Evolutionary conservation across 2,113 vertebrate species (phyloP).

Genomic region (Damaliscus lunatus): DNA sequence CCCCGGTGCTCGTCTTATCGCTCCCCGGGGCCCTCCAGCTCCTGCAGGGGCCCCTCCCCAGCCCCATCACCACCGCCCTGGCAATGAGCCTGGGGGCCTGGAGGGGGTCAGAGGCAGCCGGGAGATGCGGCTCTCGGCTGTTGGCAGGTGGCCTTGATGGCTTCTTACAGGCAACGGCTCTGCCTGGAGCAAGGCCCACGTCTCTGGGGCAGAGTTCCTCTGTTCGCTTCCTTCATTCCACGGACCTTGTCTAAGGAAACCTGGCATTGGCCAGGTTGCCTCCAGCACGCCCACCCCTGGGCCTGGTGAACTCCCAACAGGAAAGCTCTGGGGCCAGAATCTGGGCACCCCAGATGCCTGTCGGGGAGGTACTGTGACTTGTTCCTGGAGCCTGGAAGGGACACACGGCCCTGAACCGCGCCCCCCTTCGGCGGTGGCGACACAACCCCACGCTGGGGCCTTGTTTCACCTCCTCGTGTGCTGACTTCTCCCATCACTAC

Average conservation of each 20-base stretch:
- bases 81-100: background rate
- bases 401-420: fast-evolving
- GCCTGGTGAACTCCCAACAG: background rate
- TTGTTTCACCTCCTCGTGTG: fast-evolving
- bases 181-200: background rate
- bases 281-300: fast-evolving
- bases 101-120: background rate
- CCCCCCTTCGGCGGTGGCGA: background rate
- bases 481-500: background rate
- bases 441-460: background rate
- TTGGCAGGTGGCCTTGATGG: background rate
- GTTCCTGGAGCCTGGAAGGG: background rate
- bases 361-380: background rate
- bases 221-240: too few species aligned
- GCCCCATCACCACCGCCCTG: background rate
- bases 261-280: background rate
- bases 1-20: background rate
- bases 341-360: background rate
- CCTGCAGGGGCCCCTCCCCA: background rate
- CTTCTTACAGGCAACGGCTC: background rate
- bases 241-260: background rate
- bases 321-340: background rate
- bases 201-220: fast-evolving
- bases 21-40: background rate
- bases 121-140: background rate